Percentiles rank a stretch among this genome's conserved stretches.
These are phyloP conservation scores for Polypedilum pembai DNA, from an alignment of 1,140 invertebrate genomes.

Conservation along the genomic window DNA sequence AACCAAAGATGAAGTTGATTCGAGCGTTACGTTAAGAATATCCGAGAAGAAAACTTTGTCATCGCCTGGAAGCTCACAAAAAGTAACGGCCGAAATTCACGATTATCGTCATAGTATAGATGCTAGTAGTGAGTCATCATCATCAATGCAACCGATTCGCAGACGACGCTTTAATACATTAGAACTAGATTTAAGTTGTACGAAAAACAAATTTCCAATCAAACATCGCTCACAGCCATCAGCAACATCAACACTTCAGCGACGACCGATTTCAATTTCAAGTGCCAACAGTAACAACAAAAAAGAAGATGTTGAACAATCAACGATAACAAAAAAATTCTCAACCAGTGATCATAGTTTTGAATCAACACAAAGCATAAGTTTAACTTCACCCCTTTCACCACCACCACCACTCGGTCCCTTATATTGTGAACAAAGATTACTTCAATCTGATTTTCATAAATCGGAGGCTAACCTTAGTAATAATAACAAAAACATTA, in stretches of 20 bases:
- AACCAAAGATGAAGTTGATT: conserved; percentile 16
- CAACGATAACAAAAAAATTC: background rate
- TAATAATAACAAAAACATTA: conserved; percentile 9
- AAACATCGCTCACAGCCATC: conserved; percentile 34
- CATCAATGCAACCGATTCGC: conserved; percentile 32
- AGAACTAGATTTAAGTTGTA: conserved; percentile 42
- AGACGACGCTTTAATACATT: conserved; percentile 41
- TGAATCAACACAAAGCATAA: background rate
- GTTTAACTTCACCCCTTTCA: background rate
- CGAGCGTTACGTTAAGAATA: background rate
- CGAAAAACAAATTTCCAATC: conserved; percentile 44
- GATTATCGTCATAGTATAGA: background rate
- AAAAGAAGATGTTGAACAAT: background rate
- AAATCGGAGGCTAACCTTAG: conserved; percentile 15
- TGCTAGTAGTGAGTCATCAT: background rate
- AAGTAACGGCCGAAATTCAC: conserved; percentile 12
- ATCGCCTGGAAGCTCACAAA: background rate
- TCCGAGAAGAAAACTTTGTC: conserved; percentile 28
- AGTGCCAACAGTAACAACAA: background rate
- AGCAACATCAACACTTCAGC: background rate
- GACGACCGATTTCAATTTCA: background rate
- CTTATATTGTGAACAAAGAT: conserved; percentile 23
- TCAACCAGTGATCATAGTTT: conserved; percentile 8
- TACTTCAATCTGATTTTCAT: background rate
- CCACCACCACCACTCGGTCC: background rate